Conservation (phyloP, 2,888 invertebrate genomes). For the Drosophila testacea region DNA sequence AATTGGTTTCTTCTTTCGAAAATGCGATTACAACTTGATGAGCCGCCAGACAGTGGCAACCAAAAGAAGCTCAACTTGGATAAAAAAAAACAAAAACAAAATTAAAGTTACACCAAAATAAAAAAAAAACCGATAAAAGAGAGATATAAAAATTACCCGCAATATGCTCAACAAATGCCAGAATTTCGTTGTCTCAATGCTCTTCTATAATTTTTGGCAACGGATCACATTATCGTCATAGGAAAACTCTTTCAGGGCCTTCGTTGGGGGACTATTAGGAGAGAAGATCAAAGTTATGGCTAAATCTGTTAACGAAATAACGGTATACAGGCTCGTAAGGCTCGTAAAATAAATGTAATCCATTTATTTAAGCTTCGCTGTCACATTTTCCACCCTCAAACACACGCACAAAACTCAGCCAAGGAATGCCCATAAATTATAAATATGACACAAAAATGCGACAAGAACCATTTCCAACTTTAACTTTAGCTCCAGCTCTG, state of each 20-base stretch:
- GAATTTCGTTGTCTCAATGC: not conserved
- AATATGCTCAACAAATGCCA: constrained; percentile 11
- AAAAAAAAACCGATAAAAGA: not conserved
- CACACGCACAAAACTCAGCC: not conserved
- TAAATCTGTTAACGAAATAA: constrained; percentile 24
- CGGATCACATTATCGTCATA: constrained; percentile 13
- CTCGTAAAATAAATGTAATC: constrained; percentile 27
- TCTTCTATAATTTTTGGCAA: constrained; percentile 4
- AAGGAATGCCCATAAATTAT: constrained; percentile 36
- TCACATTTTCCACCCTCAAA: constrained; percentile 31
- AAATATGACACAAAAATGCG: constrained; percentile 33
- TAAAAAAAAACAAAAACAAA: constrained; percentile 2
- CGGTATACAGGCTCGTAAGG: constrained; percentile 2
- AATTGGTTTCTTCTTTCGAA: constrained; percentile 69
- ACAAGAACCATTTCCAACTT: constrained; percentile 11
- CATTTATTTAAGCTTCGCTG: constrained; percentile 40
- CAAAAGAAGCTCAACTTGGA: constrained; percentile 40
- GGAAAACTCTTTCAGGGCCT: constrained; percentile 14
- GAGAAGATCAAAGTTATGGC: constrained; percentile 17
- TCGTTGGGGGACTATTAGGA: not conserved
- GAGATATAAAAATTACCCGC: constrained; percentile 12
- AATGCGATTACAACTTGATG: constrained; percentile 75
- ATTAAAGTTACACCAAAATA: constrained; percentile 19
- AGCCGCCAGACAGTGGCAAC: constrained; percentile 51
- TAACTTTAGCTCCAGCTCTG: not conserved